Base-by-base conservation (phyloP, 2,888 invertebrate genomes). In the Pristionchus mayeri region DNA sequence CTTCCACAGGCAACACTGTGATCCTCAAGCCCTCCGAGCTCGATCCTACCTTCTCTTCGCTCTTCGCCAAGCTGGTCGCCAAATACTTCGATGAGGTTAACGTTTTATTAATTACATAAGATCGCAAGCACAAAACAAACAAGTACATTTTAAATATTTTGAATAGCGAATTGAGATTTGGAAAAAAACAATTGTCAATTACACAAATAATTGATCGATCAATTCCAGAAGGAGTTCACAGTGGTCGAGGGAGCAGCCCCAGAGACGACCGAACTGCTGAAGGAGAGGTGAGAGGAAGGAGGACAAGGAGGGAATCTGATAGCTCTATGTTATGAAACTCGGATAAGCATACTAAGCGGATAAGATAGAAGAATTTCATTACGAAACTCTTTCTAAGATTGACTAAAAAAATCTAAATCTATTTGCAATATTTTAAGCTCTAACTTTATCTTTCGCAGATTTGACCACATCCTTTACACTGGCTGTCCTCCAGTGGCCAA, bases 401-500 rank as follows among this genome's bases (percentile, higher is more conserved):
- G n/a, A n/a, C n/a, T n/a, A n/a, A n/a, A n/a, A n/a, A n/a, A n/a
- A n/a, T n/a, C n/a, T n/a, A n/a, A n/a, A n/a, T n/a, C n/a, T n/a
- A n/a, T n/a, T n/a, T n/a, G n/a, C n/a, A n/a, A n/a, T n/a, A n/a
- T n/a, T n/a, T n/a, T n/a, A n/a, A n/a, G n/a, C n/a, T n/a, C n/a
- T n/a, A n/a, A n/a, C n/a, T n/a, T n/a, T n/a, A n/a, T n/a, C n/a
- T n/a, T n/a, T 24, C 48, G 21, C 52, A 84, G 95, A 92, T 98
- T 97, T 93, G 98, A 98, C 94, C 97, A 97, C 93, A 97, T 98
- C 88, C 97, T 98, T 94, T 97, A 96, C 93, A 98, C 98, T 0
- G 98, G 95, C 93, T 93, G 86, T 91, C 91, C 21, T 96, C 96
- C 60, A 79, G 96, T 98, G 27, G 98, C 97, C 50, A 96, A 95